These are phyloP conservation scores for Indri indri DNA, from an alignment of 2,113 vertebrate genomes.

Conservation along the genomic window DNA sequence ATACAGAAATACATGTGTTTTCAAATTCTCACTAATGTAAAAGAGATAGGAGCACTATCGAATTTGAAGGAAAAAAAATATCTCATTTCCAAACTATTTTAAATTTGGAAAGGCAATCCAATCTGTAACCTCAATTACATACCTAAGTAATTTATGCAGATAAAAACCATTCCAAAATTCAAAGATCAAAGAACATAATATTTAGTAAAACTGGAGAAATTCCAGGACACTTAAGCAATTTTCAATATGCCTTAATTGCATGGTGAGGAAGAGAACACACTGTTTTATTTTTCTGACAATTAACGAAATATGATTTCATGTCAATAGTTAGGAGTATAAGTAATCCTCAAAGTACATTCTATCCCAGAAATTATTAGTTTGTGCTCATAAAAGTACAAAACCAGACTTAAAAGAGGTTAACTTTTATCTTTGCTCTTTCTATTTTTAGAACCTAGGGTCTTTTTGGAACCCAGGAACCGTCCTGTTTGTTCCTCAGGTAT, in stretches of 20 bases:
- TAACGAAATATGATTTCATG: constrained; percentile 44
- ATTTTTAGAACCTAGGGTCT: neutral
- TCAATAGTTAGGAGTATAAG: constrained; percentile 25
- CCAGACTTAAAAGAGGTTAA: neutral
- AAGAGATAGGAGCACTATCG: neutral
- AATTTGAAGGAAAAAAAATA: neutral
- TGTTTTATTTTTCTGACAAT: constrained; percentile 22
- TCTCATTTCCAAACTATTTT: constrained; percentile 57
- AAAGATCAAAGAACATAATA: constrained; percentile 64
- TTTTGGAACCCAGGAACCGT: neutral
- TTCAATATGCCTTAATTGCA: constrained; percentile 41
- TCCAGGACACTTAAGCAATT: constrained; percentile 37
- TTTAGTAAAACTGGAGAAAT: constrained; percentile 49
- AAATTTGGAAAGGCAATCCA: constrained; percentile 36
- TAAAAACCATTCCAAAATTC: constrained; percentile 57
- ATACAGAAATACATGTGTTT: neutral
- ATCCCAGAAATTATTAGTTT: constrained; percentile 47
- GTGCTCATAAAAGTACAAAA: neutral
- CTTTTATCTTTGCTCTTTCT: neutral
- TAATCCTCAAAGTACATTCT: constrained; percentile 24
- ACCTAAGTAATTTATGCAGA: constrained; percentile 55
- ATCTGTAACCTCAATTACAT: constrained; percentile 54
- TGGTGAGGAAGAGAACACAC: neutral
- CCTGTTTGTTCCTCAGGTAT: neutral
- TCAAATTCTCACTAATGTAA: neutral